A percentile compares a stretch with the other conserved stretches of the same genome.
Conservation (phyloP, 2,888 invertebrate species). For the Hyles lineata region DNA sequence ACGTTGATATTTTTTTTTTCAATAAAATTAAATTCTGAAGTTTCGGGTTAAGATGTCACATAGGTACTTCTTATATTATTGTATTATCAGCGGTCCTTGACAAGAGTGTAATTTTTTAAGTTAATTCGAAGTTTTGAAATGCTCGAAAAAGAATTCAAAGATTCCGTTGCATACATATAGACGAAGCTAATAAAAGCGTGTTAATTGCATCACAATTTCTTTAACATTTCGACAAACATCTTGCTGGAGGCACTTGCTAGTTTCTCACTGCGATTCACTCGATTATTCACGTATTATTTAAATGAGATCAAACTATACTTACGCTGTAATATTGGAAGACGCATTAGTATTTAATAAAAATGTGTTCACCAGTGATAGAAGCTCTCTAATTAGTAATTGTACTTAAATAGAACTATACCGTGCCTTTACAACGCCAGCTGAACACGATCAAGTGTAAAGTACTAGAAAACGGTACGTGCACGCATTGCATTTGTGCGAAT, state of each 20-base stretch:
- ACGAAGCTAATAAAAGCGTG: too few species aligned
- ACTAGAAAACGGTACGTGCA: background rate
- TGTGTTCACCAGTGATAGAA: conserved; percentile 26
- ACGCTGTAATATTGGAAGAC: background rate
- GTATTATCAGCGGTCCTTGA: too few species aligned
- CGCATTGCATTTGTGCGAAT: conserved; percentile 6
- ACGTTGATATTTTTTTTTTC: too few species aligned
- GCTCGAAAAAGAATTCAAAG: too few species aligned
- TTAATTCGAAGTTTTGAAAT: too few species aligned
- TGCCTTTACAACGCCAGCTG: background rate
- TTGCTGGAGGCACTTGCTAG: background rate
- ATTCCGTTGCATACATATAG: too few species aligned
- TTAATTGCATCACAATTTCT: too few species aligned
- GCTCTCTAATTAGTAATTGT: conserved; percentile 14
- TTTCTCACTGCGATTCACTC: background rate
- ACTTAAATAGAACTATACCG: background rate
- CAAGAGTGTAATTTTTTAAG: too few species aligned
- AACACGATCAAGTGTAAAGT: background rate
- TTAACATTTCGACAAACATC: background rate
- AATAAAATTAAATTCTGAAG: too few species aligned
- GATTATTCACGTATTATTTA: background rate
- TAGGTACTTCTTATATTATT: too few species aligned
- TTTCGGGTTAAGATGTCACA: too few species aligned
- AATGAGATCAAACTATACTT: background rate
- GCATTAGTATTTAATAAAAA: conserved; percentile 20